phyloP scores from a whole-genome alignment of 2,888 invertebrate species.

The Hyles lineata region DNA sequence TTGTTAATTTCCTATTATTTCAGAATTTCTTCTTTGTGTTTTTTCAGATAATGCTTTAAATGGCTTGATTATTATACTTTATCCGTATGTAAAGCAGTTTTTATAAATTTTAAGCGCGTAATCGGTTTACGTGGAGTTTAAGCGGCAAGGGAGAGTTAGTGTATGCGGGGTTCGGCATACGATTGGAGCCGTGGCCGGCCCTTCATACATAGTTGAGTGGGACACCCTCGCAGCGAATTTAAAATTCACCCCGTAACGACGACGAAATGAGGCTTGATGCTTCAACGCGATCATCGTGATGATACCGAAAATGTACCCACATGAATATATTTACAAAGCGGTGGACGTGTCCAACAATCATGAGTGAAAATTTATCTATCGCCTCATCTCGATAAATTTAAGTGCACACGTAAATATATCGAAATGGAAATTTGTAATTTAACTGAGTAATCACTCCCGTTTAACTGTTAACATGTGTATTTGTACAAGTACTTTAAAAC shows the following conservation, averaged over 20 bases:
- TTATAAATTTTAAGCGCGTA: slow-evolving; percentile 80
- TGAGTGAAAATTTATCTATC: slow-evolving; percentile 11
- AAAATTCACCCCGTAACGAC: slow-evolving; percentile 79
- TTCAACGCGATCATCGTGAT: slow-evolving; percentile 66
- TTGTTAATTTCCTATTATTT: slow-evolving; percentile 53
- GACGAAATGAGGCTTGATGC: slow-evolving; percentile 67
- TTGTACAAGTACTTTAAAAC: background rate
- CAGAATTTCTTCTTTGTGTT: slow-evolving; percentile 9
- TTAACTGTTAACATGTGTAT: background rate
- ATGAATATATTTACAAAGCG: slow-evolving; percentile 36
- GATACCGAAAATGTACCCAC: slow-evolving; percentile 47
- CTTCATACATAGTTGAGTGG: slow-evolving; percentile 81
- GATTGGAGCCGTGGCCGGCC: slow-evolving; percentile 63
- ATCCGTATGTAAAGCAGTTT: slow-evolving; percentile 55
- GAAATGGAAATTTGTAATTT: background rate
- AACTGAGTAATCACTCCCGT: background rate
- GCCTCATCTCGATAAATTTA: slow-evolving; percentile 19
- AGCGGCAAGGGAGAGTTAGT: slow-evolving; percentile 67
- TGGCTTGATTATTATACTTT: background rate
- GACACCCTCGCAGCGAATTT: slow-evolving; percentile 68
- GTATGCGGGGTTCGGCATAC: slow-evolving; percentile 73
- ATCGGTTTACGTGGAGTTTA: slow-evolving; percentile 75
- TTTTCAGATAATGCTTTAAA: background rate
- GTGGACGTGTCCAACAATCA: slow-evolving; percentile 18
- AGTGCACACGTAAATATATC: background rate